phyloP scores from a whole-genome alignment of 2,113 vertebrate species.

The Toxotes jaculatrix region DNA sequence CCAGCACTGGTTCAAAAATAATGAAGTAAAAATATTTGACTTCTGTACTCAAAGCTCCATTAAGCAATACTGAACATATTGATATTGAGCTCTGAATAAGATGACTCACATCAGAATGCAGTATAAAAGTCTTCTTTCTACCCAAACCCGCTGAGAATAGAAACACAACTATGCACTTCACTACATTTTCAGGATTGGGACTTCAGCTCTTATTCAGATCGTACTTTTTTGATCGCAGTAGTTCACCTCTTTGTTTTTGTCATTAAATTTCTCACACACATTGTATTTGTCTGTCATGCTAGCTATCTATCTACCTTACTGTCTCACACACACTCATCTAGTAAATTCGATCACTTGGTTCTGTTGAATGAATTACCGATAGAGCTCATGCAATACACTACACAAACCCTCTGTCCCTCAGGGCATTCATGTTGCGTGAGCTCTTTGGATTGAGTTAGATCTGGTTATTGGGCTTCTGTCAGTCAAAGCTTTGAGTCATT shows the following conservation, averaged over 20 bases:
- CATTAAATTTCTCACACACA: neutral
- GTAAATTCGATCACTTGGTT: conserved; percentile 8
- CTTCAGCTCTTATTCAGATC: neutral
- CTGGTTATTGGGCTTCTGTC: neutral
- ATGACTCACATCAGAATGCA: neutral
- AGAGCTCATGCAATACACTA: neutral
- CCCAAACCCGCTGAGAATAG: neutral
- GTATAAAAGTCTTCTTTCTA: neutral
- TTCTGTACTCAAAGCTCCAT: neutral
- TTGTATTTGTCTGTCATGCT: neutral
- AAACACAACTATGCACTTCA: neutral
- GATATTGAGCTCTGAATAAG: neutral
- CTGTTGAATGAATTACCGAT: neutral
- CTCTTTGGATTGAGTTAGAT: neutral
- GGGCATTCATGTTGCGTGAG: neutral
- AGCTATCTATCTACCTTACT: neutral
- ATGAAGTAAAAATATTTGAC: conserved; percentile 9
- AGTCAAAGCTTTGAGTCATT: conserved; percentile 15
- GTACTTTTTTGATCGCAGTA: neutral
- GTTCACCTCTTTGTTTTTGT: neutral
- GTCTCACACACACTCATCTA: neutral
- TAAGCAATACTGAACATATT: neutral
- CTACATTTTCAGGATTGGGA: neutral
- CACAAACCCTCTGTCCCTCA: neutral
- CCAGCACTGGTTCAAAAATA: neutral